Conservation (phyloP, 2,888 invertebrate genomes). For the Petrolisthes manimaculis region DNA sequence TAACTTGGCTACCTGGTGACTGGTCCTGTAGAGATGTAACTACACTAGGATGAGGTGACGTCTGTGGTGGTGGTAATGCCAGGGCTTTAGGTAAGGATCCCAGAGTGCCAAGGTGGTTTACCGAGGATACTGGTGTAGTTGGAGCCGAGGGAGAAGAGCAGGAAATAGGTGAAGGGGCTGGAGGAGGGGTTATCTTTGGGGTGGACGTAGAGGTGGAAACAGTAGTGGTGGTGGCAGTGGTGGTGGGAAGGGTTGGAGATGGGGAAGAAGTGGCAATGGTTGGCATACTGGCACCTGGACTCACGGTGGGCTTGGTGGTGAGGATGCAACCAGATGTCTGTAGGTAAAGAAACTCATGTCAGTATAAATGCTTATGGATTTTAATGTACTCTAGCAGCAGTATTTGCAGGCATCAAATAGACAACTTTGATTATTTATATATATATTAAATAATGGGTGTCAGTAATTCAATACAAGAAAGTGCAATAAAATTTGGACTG, state of each 20-base stretch:
- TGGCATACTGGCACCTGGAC: slow-evolving; percentile 55
- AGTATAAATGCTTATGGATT: not conserved
- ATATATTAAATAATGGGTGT: too few species aligned
- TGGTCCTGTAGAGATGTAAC: slow-evolving; percentile 34
- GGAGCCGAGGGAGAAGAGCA: slow-evolving; percentile 16
- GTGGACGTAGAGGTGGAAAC: slow-evolving; percentile 34
- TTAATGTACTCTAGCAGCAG: too few species aligned
- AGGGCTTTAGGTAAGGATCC: slow-evolving; percentile 44
- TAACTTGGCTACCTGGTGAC: slow-evolving; percentile 28
- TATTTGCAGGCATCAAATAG: too few species aligned
- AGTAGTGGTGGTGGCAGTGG: slow-evolving; percentile 52
- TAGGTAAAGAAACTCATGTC: not conserved
- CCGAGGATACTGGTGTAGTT: slow-evolving; percentile 23
- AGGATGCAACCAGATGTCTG: slow-evolving; percentile 8
- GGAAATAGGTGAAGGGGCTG: slow-evolving; percentile 27
- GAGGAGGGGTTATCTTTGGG: slow-evolving; percentile 40
- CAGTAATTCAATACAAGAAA: too few species aligned
- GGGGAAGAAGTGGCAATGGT: slow-evolving; percentile 45
- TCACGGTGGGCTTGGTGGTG: slow-evolving; percentile 22
- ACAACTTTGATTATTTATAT: too few species aligned
- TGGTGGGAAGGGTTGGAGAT: slow-evolving; percentile 48
- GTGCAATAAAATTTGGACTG: too few species aligned
- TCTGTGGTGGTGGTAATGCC: slow-evolving; percentile 35
- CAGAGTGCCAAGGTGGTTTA: slow-evolving; percentile 27
- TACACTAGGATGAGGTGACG: slow-evolving; percentile 26